These are phyloP conservation scores for Maccullochella peelii DNA, from an alignment of 2,113 vertebrate genomes.

Conservation along the genomic window DNA sequence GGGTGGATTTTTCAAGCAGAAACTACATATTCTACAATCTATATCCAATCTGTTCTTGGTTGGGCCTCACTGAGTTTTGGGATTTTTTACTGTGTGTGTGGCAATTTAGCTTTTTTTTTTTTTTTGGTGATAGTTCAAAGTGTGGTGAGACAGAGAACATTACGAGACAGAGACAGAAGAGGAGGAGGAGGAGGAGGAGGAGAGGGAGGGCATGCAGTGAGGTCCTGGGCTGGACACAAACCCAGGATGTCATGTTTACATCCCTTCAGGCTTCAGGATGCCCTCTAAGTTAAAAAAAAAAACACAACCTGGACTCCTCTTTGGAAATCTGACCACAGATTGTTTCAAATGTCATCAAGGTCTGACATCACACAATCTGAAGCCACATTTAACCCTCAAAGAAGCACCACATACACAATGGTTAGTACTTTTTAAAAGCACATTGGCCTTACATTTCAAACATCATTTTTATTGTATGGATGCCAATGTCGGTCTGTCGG, in stretches of 20 bases:
- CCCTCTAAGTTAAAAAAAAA: conserved; percentile 32
- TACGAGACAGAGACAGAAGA: conserved; percentile 17
- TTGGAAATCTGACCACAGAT: conserved; percentile 10
- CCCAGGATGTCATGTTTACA: conserved; percentile 38
- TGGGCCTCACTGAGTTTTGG: conserved; percentile 35
- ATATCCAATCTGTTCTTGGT: conserved; percentile 53
- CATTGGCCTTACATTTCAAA: not conserved
- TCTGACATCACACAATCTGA: not conserved
- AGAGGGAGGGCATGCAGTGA: not conserved
- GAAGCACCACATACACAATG: not conserved
- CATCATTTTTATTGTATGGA: not conserved
- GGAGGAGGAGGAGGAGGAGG: not conserved
- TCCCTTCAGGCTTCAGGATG: conserved; percentile 40
- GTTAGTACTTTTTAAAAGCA: not conserved
- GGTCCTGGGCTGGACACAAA: not conserved
- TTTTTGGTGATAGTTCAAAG: conserved; percentile 10
- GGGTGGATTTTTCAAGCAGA: conserved; percentile 38
- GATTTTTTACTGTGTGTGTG: conserved; percentile 4
- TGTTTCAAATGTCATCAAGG: conserved; percentile 7
- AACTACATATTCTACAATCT: conserved; percentile 47
- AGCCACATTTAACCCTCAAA: not conserved
- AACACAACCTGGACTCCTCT: conserved; percentile 11
- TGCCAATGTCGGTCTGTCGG: not conserved
- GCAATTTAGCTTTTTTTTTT: conserved; percentile 26
- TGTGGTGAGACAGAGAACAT: not conserved